Percentiles rank a stretch among this genome's conserved stretches.
phyloP scores from a whole-genome alignment of 2,797 vertebrate species.

The Diplodus puntazzo region DNA sequence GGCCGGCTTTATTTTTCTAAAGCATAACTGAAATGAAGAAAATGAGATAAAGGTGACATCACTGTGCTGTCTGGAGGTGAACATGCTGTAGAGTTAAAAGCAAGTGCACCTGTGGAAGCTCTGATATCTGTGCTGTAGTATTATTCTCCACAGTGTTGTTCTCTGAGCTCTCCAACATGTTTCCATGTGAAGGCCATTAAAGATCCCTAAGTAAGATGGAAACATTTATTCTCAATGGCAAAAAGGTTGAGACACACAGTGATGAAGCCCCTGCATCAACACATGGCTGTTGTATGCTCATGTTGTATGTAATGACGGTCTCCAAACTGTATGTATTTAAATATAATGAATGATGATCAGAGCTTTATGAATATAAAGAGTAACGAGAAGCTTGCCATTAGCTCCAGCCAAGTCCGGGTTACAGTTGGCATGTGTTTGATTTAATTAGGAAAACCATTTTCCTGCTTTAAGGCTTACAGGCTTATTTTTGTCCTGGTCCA shows the following conservation, averaged over 20 bases:
- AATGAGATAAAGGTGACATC: not conserved
- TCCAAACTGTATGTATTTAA: not conserved
- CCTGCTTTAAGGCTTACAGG: not conserved
- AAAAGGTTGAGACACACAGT: not conserved
- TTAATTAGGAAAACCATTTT: slow-evolving; percentile 3
- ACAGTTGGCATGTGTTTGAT: not conserved
- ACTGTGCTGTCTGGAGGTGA: not conserved
- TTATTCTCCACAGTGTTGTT: not conserved
- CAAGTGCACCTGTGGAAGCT: too few relatives aligned
- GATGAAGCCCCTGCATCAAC: not conserved
- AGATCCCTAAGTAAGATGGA: not conserved
- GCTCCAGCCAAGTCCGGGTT: not conserved
- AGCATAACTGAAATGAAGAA: not conserved
- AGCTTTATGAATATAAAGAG: too few relatives aligned
- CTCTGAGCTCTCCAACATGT: not conserved
- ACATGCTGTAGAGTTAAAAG: not conserved
- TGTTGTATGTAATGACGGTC: not conserved
- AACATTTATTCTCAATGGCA: not conserved
- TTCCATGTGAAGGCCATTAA: not conserved
- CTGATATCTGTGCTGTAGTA: too few relatives aligned
- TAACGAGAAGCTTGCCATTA: not conserved
- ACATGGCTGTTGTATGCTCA: not conserved
- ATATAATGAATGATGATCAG: not conserved
- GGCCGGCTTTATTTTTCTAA: not conserved
- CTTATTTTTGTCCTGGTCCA: not conserved